phyloP scores from a whole-genome alignment of 2,888 invertebrate species.

The Ametastegia equiseti region DNA sequence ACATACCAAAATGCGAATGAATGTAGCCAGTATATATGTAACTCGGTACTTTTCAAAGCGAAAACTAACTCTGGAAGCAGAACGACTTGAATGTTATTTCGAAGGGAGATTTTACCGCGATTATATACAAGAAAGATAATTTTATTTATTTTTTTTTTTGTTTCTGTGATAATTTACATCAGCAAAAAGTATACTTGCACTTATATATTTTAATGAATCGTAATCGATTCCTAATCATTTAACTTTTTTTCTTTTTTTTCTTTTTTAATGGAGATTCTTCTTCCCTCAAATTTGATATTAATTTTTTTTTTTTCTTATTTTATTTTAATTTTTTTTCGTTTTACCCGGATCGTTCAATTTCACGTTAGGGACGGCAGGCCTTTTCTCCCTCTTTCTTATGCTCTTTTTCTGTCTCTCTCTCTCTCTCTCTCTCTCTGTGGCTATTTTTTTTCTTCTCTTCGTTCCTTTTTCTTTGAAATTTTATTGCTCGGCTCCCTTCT shows the following conservation, averaged over 20 bases:
- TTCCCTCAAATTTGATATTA: too few relatives aligned
- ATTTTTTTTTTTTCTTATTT: neutral
- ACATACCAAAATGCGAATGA: too few relatives aligned
- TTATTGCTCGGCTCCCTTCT: neutral
- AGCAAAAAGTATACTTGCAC: too few relatives aligned
- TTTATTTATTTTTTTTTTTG: too few relatives aligned
- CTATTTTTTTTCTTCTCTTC: neutral
- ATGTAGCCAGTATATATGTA: conserved; percentile 53
- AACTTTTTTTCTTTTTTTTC: too few relatives aligned
- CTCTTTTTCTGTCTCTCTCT: neutral
- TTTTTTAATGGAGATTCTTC: too few relatives aligned
- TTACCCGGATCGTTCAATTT: neutral
- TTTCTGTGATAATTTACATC: too few relatives aligned
- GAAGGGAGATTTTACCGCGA: too few relatives aligned
- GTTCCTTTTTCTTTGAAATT: neutral
- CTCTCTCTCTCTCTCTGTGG: neutral
- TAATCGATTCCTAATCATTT: too few relatives aligned
- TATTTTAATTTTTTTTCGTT: neutral
- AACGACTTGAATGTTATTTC: neutral
- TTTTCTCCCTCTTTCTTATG: neutral
- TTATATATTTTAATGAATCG: too few relatives aligned
- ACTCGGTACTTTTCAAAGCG: conserved; percentile 60
- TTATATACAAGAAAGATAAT: too few relatives aligned
- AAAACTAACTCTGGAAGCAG: neutral
- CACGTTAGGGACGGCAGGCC: conserved; percentile 2